Percentiles rank a stretch among this genome's conserved stretches.
Conservation (phyloP, 2,797 vertebrate genomes). For the Muscicapa striata region DNA sequence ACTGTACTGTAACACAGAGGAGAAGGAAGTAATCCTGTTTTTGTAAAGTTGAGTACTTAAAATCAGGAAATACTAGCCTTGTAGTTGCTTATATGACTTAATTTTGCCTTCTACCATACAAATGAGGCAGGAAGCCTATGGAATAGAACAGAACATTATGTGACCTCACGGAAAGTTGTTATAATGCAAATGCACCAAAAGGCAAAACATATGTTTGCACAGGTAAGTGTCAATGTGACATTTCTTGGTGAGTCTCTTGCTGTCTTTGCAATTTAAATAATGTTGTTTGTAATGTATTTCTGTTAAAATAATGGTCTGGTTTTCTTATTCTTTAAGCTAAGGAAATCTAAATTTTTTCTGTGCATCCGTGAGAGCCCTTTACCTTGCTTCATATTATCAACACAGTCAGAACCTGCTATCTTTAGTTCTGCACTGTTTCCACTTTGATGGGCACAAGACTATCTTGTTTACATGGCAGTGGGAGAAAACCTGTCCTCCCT, state of each 20-base stretch:
- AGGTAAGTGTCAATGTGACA: not conserved
- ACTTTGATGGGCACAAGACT: not conserved
- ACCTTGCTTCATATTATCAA: not conserved
- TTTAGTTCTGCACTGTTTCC: not conserved
- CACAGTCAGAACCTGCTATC: not conserved
- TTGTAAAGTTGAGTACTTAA: not conserved
- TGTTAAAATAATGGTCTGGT: not conserved
- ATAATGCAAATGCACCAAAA: not conserved
- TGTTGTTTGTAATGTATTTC: not conserved
- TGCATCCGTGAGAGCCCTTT: not conserved
- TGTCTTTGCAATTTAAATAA: not conserved
- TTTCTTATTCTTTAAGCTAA: not conserved
- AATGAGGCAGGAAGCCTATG: not conserved
- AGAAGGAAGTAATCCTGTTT: not conserved
- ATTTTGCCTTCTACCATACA: slow-evolving; percentile 5
- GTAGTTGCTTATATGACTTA: not conserved
- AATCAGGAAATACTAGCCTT: slow-evolving; percentile 26
- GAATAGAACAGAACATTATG: not conserved
- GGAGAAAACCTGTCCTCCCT: not conserved
- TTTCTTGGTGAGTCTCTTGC: not conserved
- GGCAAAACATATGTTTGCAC: not conserved
- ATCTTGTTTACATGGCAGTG: not conserved
- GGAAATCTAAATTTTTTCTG: not conserved
- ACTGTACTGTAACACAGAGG: not conserved
- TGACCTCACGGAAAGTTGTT: not conserved